These are phyloP conservation scores for Dendropsophus ebraccatus DNA, from an alignment of 2,113 vertebrate species.

Conservation along the genomic window DNA sequence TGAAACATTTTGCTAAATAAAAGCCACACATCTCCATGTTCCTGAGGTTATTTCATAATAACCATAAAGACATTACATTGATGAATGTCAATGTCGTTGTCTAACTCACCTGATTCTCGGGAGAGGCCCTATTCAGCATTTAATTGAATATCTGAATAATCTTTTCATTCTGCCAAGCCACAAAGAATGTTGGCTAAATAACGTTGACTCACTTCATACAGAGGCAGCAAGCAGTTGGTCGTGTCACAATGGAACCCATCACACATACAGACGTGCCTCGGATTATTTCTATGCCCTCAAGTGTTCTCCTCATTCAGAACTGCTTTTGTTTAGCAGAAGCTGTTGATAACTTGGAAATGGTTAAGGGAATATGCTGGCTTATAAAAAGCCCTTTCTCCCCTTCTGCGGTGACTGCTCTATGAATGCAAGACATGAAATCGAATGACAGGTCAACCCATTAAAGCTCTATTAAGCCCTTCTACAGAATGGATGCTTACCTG, in stretches of 20 bases:
- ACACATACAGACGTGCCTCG: constrained; percentile 73
- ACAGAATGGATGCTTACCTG: constrained; percentile 89
- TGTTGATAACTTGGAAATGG: constrained; percentile 94
- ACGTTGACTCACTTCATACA: constrained; percentile 86
- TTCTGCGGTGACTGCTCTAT: constrained; percentile 78
- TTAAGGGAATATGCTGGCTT: constrained; percentile 88
- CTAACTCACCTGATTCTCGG: constrained; percentile 86
- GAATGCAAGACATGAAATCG: constrained; percentile 87
- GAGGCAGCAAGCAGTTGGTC: constrained; percentile 79
- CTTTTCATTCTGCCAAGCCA: constrained; percentile 94
- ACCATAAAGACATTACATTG: constrained; percentile 66
- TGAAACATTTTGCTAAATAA: constrained; percentile 43
- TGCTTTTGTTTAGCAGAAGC: constrained; percentile 89
- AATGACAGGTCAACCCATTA: constrained; percentile 94
- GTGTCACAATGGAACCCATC: constrained; percentile 79
- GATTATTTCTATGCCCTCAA: constrained; percentile 81
- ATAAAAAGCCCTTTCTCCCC: constrained; percentile 70
- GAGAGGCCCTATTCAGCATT: constrained; percentile 90
- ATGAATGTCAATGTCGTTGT: constrained; percentile 73
- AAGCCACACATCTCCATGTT: constrained; percentile 68
- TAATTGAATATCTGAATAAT: constrained; percentile 99
- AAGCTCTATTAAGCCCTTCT: constrained; percentile 90
- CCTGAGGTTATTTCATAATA: constrained; percentile 66
- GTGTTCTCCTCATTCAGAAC: constrained; percentile 89
- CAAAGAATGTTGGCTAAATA: constrained; percentile 96